These are phyloP conservation scores for Deroptyus accipitrinus DNA, from an alignment of 2,113 vertebrate species.

Conservation along the genomic window DNA sequence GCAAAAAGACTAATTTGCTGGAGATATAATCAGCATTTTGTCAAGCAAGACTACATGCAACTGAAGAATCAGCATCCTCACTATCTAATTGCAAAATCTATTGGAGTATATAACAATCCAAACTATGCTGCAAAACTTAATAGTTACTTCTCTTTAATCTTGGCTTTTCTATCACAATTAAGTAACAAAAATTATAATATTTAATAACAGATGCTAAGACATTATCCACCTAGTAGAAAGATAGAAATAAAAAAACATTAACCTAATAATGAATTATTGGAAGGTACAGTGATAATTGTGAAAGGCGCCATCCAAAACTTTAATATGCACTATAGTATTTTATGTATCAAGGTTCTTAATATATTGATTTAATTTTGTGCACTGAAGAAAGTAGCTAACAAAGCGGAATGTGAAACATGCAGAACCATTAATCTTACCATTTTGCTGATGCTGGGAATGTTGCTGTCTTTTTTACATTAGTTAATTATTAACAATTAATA, in stretches of 20 bases:
- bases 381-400: not conserved
- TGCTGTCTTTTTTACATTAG: not conserved
- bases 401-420: not conserved
- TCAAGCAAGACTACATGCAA: not conserved
- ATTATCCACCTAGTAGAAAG: not conserved
- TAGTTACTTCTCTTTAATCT: not conserved
- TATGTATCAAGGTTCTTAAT: not conserved
- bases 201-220: not conserved
- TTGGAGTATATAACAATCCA: not conserved
- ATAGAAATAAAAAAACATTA: not conserved
- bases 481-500: not conserved
- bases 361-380: not conserved
- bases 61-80: not conserved
- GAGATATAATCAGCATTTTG: not conserved
- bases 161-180: not conserved
- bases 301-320: not conserved
- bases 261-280: not conserved
- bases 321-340: not conserved
- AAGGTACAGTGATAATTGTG: not conserved
- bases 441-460: not conserved
- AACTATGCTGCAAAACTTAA: not conserved
- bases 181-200: not conserved
- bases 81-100: not conserved
- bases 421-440: not conserved
- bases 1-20: not conserved